These are phyloP conservation scores for Muscidifurax raptorellus DNA, from an alignment of 1,140 invertebrate genomes.

Conservation along the genomic window DNA sequence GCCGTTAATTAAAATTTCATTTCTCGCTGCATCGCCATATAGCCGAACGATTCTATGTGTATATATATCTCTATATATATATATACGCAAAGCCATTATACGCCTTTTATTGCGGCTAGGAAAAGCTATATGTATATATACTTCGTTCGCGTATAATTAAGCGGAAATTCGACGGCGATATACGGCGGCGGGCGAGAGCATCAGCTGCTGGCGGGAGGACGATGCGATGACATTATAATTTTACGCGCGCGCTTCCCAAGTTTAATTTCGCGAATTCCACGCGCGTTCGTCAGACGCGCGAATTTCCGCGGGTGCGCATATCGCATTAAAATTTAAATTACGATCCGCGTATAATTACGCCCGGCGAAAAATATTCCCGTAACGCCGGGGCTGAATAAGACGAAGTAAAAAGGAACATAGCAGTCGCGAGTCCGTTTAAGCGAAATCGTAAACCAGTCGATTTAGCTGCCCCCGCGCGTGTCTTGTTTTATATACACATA, in stretches of 20 bases:
- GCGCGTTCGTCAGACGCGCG: neutral
- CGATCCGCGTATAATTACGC: neutral
- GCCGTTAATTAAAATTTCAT: slow-evolving; percentile 6
- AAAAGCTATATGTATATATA: no score
- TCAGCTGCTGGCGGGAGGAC: no score
- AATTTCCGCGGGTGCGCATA: neutral
- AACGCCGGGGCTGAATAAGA: neutral
- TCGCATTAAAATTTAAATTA: slow-evolving; percentile 27
- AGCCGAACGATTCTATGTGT: neutral
- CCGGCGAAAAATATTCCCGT: neutral
- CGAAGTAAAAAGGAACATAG: no score
- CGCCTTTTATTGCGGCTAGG: no score
- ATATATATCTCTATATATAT: no score
- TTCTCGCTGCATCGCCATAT: neutral
- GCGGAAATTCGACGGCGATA: slow-evolving; percentile 10
- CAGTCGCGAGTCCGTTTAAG: neutral
- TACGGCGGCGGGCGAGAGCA: no score
- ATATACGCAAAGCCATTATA: neutral
- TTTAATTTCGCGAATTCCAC: neutral
- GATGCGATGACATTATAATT: neutral
- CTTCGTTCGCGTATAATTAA: neutral
- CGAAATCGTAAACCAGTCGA: slow-evolving; percentile 17
- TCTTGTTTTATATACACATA: neutral
- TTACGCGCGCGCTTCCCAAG: neutral
- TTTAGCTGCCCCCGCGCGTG: neutral